Conservation (phyloP, 2,113 vertebrate genomes). For the Herpetotheres cachinnans region DNA sequence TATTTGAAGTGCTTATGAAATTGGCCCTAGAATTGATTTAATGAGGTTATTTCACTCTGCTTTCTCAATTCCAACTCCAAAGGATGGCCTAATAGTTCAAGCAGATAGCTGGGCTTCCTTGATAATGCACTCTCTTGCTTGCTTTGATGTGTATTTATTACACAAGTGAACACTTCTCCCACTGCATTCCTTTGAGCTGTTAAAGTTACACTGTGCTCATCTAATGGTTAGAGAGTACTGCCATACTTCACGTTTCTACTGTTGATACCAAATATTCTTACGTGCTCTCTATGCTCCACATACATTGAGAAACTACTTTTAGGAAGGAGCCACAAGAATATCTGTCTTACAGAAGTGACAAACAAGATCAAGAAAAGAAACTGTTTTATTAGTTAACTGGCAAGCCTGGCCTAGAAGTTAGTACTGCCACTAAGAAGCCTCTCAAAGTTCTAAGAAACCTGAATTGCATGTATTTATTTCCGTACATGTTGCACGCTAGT, state of each 20-base stretch:
- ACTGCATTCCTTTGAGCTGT: neutral
- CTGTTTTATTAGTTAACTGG: neutral
- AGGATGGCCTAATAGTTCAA: neutral
- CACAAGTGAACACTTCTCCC: neutral
- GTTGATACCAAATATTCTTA: neutral
- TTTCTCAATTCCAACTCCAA: neutral
- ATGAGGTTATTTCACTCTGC: neutral
- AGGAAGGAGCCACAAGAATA: neutral
- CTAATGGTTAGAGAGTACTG: neutral
- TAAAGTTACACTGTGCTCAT: neutral
- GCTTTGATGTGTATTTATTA: neutral
- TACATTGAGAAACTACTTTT: neutral
- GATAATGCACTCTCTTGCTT: neutral
- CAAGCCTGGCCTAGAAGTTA: neutral
- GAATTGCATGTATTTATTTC: neutral
- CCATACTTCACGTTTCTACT: neutral
- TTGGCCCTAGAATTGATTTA: neutral
- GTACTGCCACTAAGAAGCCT: neutral
- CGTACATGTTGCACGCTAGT: accelerated
- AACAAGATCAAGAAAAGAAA: neutral
- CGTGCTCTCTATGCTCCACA: accelerated
- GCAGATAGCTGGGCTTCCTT: neutral
- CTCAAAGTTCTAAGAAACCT: neutral
- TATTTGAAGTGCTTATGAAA: neutral
- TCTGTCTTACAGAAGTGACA: neutral